Evolutionary conservation across 2,113 vertebrate genomes (phyloP), one percentile per base, ranked within the genome.

Genomic region (Craseonycteris thonglongyai): DNA sequence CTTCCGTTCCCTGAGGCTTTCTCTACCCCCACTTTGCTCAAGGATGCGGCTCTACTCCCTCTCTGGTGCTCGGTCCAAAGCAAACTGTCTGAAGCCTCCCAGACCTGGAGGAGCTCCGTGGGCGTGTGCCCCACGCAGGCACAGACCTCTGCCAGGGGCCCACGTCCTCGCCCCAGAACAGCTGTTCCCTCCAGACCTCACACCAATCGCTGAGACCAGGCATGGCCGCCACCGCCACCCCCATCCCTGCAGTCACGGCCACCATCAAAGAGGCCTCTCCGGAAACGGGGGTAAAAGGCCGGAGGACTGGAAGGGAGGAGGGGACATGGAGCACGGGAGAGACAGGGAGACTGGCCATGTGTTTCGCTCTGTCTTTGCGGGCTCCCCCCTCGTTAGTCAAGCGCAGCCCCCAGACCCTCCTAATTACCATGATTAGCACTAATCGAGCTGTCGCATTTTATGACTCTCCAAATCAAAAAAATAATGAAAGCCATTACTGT

Each of bases 401-500:
- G 35, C 85, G 9, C 65, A 45, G 83, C 75, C 90, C 82, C 74
- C 71, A 76, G 84, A 85, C 72, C 91, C 68, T 63, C 42, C 84
- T 93, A 74, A 95, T 92, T 28, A 84, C 84, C 26, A 0, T 45
- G 80, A 88, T 96, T 88, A 91, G 38, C 80, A 26, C 65, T 4
- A 30, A 89, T 90, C 58, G 6, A n/a, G 84, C 90, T 56, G 88
- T 68, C 13, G 19, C 85, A 76, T 93, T 94, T 91, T 87, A 83
- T 88, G 79, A 91, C 87, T 93, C 95, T 96, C 87, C 83, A 95
- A 91, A 89, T 61, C 84, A 94, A 94, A 91, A 91, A 93, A 93
- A 93, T 66, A 95, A 91, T 79, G 93, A 89, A 87, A 84, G 92
- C 80, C 81, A 90, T 93, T 92, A 91, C 84, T 38, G 59, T 92